Percentiles rank a stretch among this genome's conserved stretches.
Conservation (phyloP, 2,888 invertebrate genomes). For the Eristalis pertinax region DNA sequence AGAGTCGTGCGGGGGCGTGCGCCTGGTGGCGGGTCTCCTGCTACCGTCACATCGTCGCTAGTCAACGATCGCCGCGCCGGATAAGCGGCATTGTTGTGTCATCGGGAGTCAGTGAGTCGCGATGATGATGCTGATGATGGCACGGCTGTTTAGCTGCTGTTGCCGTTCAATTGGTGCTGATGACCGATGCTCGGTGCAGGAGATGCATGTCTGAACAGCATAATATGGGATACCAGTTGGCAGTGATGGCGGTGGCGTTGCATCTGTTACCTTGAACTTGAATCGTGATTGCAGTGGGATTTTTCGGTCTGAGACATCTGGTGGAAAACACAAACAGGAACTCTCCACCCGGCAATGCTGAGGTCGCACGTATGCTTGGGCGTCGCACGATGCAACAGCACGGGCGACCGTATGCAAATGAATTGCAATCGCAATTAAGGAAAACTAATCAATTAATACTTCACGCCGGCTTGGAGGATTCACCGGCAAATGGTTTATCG, state of each 20-base stretch:
- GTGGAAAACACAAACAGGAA: constrained; percentile 62
- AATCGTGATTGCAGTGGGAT: constrained; percentile 59
- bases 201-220: constrained; percentile 32
- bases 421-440: constrained; percentile 11
- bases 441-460: constrained; percentile 32
- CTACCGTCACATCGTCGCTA: constrained; percentile 14
- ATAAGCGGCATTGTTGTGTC: constrained; percentile 55
- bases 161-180: constrained; percentile 26
- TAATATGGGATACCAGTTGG: constrained; percentile 24
- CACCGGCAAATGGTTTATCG: not conserved
- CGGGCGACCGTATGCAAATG: constrained; percentile 42
- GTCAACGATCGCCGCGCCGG: constrained; percentile 30
- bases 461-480: not conserved
- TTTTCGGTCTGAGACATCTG: constrained; percentile 55
- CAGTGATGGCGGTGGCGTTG: not conserved
- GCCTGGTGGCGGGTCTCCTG: not conserved
- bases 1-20: not conserved
- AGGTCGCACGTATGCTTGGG: constrained; percentile 33
- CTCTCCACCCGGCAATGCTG: constrained; percentile 10
- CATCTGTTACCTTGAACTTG: constrained; percentile 62
- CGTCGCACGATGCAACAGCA: constrained; percentile 41
- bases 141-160: not conserved
- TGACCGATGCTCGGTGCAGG: constrained; percentile 45
- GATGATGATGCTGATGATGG: constrained; percentile 27
- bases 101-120: constrained; percentile 9